A percentile compares a stretch with the other conserved stretches of the same genome.
phyloP scores from a whole-genome alignment of 2,113 vertebrate species.

The Aythya baeri region DNA sequence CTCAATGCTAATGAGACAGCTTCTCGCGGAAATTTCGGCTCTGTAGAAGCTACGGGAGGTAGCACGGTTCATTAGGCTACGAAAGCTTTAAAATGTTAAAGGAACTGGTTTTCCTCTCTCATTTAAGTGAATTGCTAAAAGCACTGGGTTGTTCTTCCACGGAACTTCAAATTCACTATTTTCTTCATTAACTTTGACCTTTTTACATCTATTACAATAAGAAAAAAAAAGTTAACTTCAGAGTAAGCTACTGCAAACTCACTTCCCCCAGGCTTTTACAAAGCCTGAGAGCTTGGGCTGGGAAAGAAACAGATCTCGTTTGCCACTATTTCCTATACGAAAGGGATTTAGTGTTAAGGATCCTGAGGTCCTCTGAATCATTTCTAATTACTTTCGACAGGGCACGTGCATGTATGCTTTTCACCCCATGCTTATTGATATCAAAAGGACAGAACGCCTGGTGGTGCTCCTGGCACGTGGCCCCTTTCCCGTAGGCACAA shows the following conservation, averaged over 20 bases:
- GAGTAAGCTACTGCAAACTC: conserved; percentile 1
- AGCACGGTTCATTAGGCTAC: conserved; percentile 53
- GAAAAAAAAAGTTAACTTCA: not conserved
- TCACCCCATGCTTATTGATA: not conserved
- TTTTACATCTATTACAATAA: not conserved
- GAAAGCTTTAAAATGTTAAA: conserved; percentile 38
- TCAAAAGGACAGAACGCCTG: not conserved
- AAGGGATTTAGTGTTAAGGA: not conserved
- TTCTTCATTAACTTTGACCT: conserved; percentile 70
- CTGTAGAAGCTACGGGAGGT: conserved; percentile 51
- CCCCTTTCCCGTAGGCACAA: too few relatives aligned
- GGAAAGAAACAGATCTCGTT: not conserved
- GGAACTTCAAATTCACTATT: conserved; percentile 9
- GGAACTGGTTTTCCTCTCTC: conserved; percentile 14
- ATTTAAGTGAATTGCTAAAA: conserved; percentile 50
- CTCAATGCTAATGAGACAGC: conserved; percentile 14
- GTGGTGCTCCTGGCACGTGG: too few relatives aligned
- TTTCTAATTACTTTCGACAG: not conserved
- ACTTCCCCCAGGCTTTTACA: not conserved
- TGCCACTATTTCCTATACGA: not conserved
- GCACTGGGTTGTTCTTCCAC: conserved; percentile 8
- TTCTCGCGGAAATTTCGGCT: not conserved
- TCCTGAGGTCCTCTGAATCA: rapidly evolving
- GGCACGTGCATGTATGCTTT: rapidly evolving
- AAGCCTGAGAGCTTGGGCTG: not conserved